phyloP scores from a whole-genome alignment of 2,797 vertebrate species.

The Saxicola maurus region DNA sequence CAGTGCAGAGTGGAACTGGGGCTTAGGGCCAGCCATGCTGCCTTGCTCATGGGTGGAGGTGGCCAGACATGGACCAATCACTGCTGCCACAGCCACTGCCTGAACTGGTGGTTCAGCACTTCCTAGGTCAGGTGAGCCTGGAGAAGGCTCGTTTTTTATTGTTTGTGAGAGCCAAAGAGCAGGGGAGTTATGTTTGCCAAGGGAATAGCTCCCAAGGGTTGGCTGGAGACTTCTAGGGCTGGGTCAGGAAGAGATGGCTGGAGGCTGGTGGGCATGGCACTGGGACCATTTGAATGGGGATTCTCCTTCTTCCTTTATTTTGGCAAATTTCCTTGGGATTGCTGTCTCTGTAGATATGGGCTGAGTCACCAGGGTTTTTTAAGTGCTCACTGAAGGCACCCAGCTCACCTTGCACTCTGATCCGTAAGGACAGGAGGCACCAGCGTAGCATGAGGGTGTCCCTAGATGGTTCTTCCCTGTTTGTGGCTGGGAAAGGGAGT shows the following conservation, averaged over 20 bases:
- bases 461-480: background rate
- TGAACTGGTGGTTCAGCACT: accelerated
- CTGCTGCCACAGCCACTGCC: background rate
- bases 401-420: background rate
- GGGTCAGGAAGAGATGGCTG: background rate
- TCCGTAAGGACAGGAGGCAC: background rate
- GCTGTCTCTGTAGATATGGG: background rate
- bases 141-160: background rate
- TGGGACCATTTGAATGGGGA: background rate
- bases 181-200: background rate
- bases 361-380: background rate
- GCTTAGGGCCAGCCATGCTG: background rate
- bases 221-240: background rate
- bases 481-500: background rate
- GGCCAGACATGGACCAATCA: background rate
- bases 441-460: background rate
- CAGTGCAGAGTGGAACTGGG: background rate
- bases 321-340: background rate
- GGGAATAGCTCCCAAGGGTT: background rate
- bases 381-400: background rate
- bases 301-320: background rate
- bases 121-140: background rate
- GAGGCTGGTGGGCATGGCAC: accelerated
- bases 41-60: background rate
- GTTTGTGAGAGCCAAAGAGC: background rate